A percentile compares a stretch with the other conserved stretches of the same genome.
Evolutionary conservation across 1,140 invertebrate species (phyloP).

Genomic region (Apocrypta bakeri): DNA sequence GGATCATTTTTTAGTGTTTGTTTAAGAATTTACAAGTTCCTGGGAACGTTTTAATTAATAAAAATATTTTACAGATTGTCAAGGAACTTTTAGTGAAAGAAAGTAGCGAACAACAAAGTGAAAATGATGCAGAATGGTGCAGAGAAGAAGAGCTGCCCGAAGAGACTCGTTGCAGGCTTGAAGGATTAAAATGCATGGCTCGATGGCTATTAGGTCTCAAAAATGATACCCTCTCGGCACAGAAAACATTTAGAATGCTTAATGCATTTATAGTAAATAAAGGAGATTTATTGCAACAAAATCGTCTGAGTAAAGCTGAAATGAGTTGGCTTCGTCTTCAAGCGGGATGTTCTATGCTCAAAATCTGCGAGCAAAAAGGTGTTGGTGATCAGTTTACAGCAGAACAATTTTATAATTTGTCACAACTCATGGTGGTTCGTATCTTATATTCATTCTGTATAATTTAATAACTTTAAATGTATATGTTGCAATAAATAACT

Average conservation of each 20-base stretch:
- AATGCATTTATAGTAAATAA: conserved; percentile 92
- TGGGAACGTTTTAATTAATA: not conserved
- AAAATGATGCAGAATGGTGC: conserved; percentile 86
- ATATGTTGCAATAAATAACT: conserved; percentile 8
- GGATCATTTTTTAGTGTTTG: conserved; percentile 41
- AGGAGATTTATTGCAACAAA: conserved; percentile 88
- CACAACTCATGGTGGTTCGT: conserved; percentile 90
- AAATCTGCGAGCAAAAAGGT: conserved; percentile 96
- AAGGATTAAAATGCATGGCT: conserved; percentile 96
- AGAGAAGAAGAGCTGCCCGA: conserved; percentile 90
- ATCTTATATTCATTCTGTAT: no score
- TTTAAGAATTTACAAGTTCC: not conserved
- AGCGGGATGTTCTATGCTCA: conserved; percentile 95
- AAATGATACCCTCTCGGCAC: conserved; percentile 89
- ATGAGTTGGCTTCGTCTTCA: conserved; percentile 93
- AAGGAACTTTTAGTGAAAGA: conserved; percentile 95
- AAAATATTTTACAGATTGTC: conserved; percentile 81
- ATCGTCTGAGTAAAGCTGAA: conserved; percentile 85
- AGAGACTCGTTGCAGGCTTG: conserved; percentile 94
- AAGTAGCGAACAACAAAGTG: conserved; percentile 73
- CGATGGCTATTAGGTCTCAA: conserved; percentile 95
- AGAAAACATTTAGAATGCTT: conserved; percentile 95
- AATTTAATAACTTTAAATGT: conserved; percentile 8
- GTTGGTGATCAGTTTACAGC: conserved; percentile 95
- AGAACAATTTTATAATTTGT: conserved; percentile 96